phyloP scores from a whole-genome alignment of 2,888 invertebrate genomes.

The Patella ulyssiponensis region DNA sequence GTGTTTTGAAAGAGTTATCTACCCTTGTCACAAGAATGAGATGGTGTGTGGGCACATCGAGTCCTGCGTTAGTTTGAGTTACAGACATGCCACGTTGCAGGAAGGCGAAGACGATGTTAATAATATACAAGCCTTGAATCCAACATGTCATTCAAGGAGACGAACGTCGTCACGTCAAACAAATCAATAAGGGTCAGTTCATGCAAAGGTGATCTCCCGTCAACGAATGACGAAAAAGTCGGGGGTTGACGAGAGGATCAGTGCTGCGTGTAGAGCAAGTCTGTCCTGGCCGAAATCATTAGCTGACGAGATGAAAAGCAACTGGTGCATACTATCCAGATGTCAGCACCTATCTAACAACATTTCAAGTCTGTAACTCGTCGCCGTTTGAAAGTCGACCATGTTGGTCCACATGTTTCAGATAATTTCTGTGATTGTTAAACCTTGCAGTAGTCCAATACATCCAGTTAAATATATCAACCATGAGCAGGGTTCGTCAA shows the following conservation, averaged over 20 bases:
- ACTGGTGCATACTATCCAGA: slow-evolving; percentile 26
- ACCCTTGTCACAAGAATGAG: no score
- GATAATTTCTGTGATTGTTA: no score
- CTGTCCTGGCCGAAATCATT: slow-evolving; percentile 18
- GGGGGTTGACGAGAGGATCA: slow-evolving; percentile 15
- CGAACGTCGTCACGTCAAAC: not conserved
- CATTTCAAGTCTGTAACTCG: slow-evolving; percentile 23
- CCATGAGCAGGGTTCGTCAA: no score
- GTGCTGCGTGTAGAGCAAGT: slow-evolving; percentile 10
- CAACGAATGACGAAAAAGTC: slow-evolving; percentile 38
- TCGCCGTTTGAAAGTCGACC: not conserved
- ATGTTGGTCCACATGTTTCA: no score
- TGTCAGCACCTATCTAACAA: slow-evolving; percentile 18
- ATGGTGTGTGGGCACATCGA: not conserved
- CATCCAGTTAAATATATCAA: no score
- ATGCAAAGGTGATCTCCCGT: slow-evolving; percentile 25
- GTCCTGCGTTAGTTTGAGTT: not conserved
- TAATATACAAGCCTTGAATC: slow-evolving; percentile 48
- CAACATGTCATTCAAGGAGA: slow-evolving; percentile 54
- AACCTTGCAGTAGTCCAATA: no score
- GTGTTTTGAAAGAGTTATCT: no score
- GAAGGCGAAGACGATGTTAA: slow-evolving; percentile 1
- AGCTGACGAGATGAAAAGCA: slow-evolving; percentile 17
- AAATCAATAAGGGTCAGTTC: not conserved
- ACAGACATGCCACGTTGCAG: not conserved